phyloP scores from a whole-genome alignment of 37 sponge, comb jelly and placozoan genomes.

The Bolinopsis microptera region DNA sequence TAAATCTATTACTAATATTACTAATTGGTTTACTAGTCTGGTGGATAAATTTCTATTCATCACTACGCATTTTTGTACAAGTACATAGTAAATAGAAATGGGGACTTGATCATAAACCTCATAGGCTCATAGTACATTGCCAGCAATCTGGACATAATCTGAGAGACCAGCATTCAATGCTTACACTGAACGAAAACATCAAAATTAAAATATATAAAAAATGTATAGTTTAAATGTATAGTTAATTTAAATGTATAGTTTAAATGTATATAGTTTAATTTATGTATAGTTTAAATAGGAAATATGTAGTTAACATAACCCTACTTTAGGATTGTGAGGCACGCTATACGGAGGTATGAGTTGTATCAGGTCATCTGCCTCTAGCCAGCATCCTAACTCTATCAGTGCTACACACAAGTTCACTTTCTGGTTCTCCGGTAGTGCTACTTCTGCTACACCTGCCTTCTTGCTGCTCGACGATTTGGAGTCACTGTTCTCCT shows the following conservation, averaged over 20 bases:
- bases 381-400: constrained; percentile 21
- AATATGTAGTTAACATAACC: not conserved
- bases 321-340: not conserved
- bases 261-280: too few relatives aligned
- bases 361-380: constrained; percentile 43
- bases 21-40: not conserved
- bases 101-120: too few relatives aligned
- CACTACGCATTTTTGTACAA: too few relatives aligned
- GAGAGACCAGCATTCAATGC: too few relatives aligned
- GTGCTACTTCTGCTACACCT: not conserved
- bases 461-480: not conserved
- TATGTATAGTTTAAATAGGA: too few relatives aligned
- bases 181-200: not conserved
- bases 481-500: not conserved
- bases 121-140: too few relatives aligned
- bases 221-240: not conserved
- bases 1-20: not conserved
- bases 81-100: too few relatives aligned
- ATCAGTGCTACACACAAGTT: constrained; percentile 21
- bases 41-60: not conserved
- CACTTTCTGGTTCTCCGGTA: constrained; percentile 19
- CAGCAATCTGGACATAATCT: too few relatives aligned
- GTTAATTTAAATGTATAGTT: not conserved
- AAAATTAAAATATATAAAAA: not conserved
- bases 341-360: constrained; percentile 39